phyloP scores from a whole-genome alignment of 2,797 vertebrate species.

The Falco concolor region DNA sequence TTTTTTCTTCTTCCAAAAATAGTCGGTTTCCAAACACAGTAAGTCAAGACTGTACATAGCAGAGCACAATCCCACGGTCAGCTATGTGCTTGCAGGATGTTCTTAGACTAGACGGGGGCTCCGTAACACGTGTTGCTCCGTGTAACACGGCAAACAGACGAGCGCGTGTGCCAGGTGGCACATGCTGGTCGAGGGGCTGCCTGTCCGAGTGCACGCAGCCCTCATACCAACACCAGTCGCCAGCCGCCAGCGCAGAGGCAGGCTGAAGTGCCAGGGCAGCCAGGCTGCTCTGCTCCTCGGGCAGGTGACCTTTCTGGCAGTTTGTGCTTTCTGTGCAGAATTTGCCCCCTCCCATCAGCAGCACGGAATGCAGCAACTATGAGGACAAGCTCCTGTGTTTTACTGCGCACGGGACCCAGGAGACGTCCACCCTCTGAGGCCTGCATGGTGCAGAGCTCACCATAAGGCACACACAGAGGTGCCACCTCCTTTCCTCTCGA shows the following conservation, averaged over 20 bases:
- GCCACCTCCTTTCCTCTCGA: neutral
- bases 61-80: accelerated
- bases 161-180: neutral
- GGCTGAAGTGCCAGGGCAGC: neutral
- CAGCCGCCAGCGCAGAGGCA: accelerated
- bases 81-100: neutral
- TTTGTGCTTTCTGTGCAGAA: neutral
- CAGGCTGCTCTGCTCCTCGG: neutral
- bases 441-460: accelerated
- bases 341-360: neutral
- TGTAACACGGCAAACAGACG: neutral
- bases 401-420: accelerated
- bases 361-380: accelerated
- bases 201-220: no score
- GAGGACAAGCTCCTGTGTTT: neutral
- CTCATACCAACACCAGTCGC: neutral
- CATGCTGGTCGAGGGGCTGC: no score
- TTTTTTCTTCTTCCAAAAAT: neutral
- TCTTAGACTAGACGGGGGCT: neutral
- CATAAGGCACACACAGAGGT: neutral
- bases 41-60: neutral
- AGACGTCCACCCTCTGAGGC: neutral
- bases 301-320: neutral
- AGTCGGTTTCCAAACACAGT: neutral
- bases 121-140: neutral